Evolutionary conservation across 92 coral and sea anemone species (phyloP).

Genomic region (Porites divaricata): DNA sequence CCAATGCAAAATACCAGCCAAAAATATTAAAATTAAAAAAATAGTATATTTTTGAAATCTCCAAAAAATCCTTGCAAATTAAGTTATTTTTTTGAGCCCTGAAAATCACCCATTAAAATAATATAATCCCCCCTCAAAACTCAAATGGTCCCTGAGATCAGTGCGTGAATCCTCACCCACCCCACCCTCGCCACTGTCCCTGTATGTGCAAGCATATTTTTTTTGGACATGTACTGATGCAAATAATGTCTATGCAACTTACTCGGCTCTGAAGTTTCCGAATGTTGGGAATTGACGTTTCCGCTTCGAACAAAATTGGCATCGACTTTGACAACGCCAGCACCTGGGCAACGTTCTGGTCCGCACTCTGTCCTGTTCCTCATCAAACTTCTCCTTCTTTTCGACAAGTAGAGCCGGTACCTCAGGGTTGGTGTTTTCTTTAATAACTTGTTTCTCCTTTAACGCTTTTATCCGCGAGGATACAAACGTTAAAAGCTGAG

Average conservation of each 20-base stretch:
- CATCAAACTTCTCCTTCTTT: background rate
- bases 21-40: no score
- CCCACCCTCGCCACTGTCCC: background rate
- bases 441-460: background rate
- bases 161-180: background rate
- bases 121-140: no score
- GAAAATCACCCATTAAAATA: no score
- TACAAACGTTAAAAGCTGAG: constrained; percentile 20
- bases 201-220: background rate
- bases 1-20: no score
- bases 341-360: constrained; percentile 26
- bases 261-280: constrained; percentile 39
- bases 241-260: constrained; percentile 10
- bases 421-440: constrained; percentile 7
- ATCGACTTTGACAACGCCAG: constrained; percentile 33
- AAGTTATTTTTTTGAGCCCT: no score
- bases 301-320: constrained; percentile 17
- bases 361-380: constrained; percentile 21
- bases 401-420: constrained; percentile 7
- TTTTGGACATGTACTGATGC: background rate
- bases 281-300: constrained; percentile 12
- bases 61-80: no score
- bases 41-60: no score
- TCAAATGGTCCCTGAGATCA: background rate
- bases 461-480: constrained; percentile 34